A percentile compares a stretch with the other conserved stretches of the same genome.
Evolutionary conservation across 2,888 invertebrate species (phyloP).

Genomic region (Heliconius cydno): DNA sequence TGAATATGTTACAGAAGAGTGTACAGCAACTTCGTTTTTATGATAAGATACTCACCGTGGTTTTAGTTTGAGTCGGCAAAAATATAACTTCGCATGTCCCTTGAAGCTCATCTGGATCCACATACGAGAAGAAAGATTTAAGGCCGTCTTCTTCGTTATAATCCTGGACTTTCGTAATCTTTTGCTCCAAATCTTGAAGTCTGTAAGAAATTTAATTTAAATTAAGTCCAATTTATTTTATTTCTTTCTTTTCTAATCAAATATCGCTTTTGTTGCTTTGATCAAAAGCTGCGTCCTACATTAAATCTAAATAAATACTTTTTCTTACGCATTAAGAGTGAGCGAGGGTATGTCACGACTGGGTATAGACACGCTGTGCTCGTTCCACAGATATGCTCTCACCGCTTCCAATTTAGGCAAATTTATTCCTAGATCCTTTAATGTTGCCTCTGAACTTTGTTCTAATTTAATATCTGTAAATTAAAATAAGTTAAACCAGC

Average conservation of each 20-base stretch:
- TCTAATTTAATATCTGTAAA: not conserved
- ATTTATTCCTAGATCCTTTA: slow-evolving; percentile 10
- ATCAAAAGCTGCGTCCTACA: no score
- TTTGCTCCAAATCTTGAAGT: not conserved
- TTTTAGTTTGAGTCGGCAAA: slow-evolving; percentile 48
- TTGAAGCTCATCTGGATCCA: slow-evolving; percentile 57
- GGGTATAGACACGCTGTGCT: not conserved
- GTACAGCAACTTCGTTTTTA: no score
- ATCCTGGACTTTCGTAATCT: slow-evolving; percentile 37
- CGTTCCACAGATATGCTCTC: slow-evolving; percentile 11
- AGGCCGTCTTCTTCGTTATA: slow-evolving; percentile 53
- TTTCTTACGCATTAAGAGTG: slow-evolving; percentile 3
- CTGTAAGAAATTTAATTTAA: slow-evolving; percentile 38
- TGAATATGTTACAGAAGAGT: no score
- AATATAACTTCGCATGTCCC: slow-evolving; percentile 55
- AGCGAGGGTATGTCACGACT: not conserved
- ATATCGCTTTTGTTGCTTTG: no score
- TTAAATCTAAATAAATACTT: not conserved
- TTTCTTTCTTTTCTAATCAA: no score
- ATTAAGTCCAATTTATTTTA: not conserved
- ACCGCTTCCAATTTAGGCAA: not conserved
- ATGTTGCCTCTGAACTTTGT: not conserved
- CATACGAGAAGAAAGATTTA: slow-evolving; percentile 52
- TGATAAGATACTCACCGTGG: slow-evolving; percentile 36
- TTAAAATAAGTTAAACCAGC: not conserved